Percentiles rank a stretch among this genome's conserved stretches.
phyloP scores from a whole-genome alignment of 2,888 invertebrate genomes.

The Drosophila anomelani region DNA sequence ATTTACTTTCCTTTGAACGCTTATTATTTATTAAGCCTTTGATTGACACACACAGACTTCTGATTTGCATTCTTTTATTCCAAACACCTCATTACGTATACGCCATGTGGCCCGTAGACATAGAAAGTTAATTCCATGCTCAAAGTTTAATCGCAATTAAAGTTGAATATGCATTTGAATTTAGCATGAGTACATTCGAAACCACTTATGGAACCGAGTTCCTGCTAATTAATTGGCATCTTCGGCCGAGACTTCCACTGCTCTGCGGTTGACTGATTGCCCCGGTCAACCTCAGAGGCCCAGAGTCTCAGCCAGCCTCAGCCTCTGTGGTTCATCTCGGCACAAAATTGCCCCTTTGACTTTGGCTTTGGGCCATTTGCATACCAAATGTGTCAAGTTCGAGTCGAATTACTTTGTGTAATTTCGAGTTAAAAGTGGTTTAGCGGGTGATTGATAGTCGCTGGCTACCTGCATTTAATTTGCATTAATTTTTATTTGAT shows the following conservation, averaged over 20 bases:
- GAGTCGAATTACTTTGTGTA: slow-evolving; percentile 30
- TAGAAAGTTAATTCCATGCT: slow-evolving; percentile 12
- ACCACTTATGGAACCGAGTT: slow-evolving; percentile 24
- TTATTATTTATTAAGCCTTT: neutral
- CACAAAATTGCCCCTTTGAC: slow-evolving; percentile 30
- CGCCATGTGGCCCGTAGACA: slow-evolving; percentile 31
- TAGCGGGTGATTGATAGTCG: slow-evolving; percentile 13
- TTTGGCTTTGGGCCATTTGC: slow-evolving; percentile 55
- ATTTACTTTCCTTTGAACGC: neutral
- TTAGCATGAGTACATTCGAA: neutral
- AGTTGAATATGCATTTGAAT: slow-evolving; percentile 14
- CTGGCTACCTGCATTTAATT: neutral
- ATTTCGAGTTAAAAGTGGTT: slow-evolving; percentile 5
- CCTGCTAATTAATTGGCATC: slow-evolving; percentile 40
- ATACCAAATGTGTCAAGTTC: slow-evolving; percentile 67
- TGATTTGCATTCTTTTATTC: neutral
- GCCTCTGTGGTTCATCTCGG: slow-evolving; percentile 4
- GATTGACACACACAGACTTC: neutral
- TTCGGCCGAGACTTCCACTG: slow-evolving; percentile 17
- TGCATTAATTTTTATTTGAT: neutral
- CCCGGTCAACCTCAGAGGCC: slow-evolving; percentile 24
- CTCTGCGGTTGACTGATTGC: slow-evolving; percentile 36
- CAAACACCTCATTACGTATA: slow-evolving; percentile 55
- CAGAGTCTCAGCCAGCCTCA: neutral
- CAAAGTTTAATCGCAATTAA: slow-evolving; percentile 27